These are phyloP conservation scores for Nautilus pompilius DNA, from an alignment of 1,140 invertebrate species.

Conservation along the genomic window DNA sequence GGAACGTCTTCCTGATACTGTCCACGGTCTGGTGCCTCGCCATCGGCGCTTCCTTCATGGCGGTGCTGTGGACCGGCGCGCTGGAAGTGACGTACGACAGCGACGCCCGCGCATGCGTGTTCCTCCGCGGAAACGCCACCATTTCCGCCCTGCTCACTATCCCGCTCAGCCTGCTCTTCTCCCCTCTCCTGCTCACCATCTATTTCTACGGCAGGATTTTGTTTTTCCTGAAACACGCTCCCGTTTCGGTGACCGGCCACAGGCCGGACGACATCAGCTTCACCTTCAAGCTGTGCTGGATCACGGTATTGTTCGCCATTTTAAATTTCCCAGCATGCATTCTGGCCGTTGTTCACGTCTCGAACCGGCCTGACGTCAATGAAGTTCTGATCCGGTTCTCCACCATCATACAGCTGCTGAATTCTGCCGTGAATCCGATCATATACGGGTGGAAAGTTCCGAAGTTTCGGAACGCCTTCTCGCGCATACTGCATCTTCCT, in stretches of 20 bases:
- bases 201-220: slow-evolving; percentile 1
- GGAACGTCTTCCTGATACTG: slow-evolving; percentile 1
- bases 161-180: neutral
- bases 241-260: neutral
- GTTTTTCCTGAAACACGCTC: neutral
- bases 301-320: neutral
- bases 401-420: slow-evolving; percentile 1
- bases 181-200: neutral
- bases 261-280: slow-evolving; percentile 1
- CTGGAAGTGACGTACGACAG: slow-evolving; percentile 1
- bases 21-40: slow-evolving; percentile 1
- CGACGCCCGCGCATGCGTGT: neutral
- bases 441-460: slow-evolving; percentile 1
- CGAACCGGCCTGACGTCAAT: neutral
- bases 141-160: slow-evolving; percentile 2
- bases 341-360: neutral
- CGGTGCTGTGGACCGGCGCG: neutral
- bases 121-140: neutral
- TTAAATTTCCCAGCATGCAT: neutral
- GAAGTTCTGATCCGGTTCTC: slow-evolving; percentile 2
- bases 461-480: neutral
- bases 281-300: neutral
- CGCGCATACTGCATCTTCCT: neutral
- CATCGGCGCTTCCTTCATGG: slow-evolving; percentile 2
- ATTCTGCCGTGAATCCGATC: slow-evolving; percentile 1